Evolutionary conservation across 2,888 invertebrate genomes (phyloP), one percentile per base, ranked within the genome.

Genomic region (Dryobotodes eremita): DNA sequence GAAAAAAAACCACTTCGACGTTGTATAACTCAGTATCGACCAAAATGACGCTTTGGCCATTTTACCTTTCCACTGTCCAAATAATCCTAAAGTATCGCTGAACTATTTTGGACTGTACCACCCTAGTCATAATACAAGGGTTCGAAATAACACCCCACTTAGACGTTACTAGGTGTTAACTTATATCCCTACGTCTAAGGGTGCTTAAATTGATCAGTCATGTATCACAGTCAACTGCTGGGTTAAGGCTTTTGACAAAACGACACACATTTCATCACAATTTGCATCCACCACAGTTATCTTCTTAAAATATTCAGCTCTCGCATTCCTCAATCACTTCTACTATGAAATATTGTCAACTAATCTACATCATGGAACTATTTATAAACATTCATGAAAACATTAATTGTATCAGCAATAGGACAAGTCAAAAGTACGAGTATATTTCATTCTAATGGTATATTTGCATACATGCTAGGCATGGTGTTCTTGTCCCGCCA

Each of bases 401-500:
- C 86, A 84, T 84, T 75, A 82, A 82, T 75, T 82, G 79, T 84
- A 71, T 62, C 17, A 50, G 50, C 75, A 62, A 71, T 66, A 76
- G 72, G 68, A 71, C 75, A 31, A 72, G 79, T 79, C 79, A 71
- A 73, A 76, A 46, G 64, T 66, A 70, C 66, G 1, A 59, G 80
- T 66, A 84, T 84, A 86, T 84, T 53, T 85, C 81, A 86, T 84
- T 86, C 76, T 82, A 84, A 81, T 84, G 77, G 72, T 66, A 64
- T 79, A 88, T 86, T 88, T 86, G 88, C 88, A 86, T 88, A 86
- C 86, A 86, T 84, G 88, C 79, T 70, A 81, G 74, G 57, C 31
- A 77, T n/a, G 68, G 61, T 78, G 77, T 80, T 69, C 86, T 74
- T 69, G 73, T 48, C 62, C 42, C 26, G 75, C 70, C 70, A 80